Conservation (phyloP, 2,797 vertebrate genomes). For the Telmatherina bonti region DNA sequence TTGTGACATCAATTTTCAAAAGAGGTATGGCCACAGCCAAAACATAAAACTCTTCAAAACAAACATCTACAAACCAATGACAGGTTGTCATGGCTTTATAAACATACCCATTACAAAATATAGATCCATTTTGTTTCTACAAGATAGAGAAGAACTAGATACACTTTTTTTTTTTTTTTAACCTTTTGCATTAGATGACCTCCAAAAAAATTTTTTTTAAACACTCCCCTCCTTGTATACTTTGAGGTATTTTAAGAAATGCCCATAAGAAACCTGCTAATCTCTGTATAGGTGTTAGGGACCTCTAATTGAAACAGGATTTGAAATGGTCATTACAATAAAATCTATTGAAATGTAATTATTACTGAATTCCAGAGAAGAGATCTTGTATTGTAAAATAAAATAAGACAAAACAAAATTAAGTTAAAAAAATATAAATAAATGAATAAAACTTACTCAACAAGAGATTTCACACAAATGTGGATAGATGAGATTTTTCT, state of each 20-base stretch:
- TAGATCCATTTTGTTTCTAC: slow-evolving; percentile 63
- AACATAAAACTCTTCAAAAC: not conserved
- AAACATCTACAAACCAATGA: not conserved
- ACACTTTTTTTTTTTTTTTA: too few relatives aligned
- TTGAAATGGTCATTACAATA: too few relatives aligned
- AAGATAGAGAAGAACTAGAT: slow-evolving; percentile 17
- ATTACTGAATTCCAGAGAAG: not conserved
- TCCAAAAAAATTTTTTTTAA: not conserved
- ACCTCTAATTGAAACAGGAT: too few relatives aligned
- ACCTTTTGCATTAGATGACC: too few relatives aligned
- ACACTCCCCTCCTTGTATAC: not conserved
- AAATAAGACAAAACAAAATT: not conserved
- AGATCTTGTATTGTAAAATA: not conserved
- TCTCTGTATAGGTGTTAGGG: too few relatives aligned
- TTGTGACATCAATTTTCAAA: not conserved
- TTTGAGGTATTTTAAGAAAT: not conserved
- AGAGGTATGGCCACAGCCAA: not conserved
- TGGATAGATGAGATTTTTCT: slow-evolving; percentile 10
- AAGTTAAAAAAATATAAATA: slow-evolving; percentile 1
- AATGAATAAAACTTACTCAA: not conserved
- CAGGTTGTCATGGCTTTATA: not conserved
- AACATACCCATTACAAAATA: too few relatives aligned
- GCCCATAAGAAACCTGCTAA: not conserved
- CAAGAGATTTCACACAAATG: slow-evolving; percentile 21
- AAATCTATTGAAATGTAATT: not conserved